Evolutionary conservation across 2,797 vertebrate genomes (phyloP).

Genomic region (Acanthurus leucopareius): DNA sequence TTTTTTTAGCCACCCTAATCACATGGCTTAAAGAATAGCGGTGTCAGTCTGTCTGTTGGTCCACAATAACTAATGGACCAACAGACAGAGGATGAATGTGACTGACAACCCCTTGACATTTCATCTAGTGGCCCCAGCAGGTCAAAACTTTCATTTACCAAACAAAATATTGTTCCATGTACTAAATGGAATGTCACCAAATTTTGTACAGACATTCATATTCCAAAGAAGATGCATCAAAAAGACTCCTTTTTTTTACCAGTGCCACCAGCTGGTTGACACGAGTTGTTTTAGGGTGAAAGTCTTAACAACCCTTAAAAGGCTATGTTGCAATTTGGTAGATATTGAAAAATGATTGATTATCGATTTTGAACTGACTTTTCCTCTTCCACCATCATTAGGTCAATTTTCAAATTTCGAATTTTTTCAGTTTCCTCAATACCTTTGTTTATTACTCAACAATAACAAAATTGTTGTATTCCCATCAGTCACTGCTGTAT

Average conservation of each 20-base stretch:
- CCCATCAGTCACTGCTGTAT: background rate
- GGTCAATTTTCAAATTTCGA: background rate
- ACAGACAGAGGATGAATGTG: background rate
- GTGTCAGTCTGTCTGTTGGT: too few species aligned
- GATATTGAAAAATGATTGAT: background rate
- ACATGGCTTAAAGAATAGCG: too few species aligned
- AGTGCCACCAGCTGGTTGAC: background rate
- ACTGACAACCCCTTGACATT: background rate
- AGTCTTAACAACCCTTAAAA: too few species aligned
- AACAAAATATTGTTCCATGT: background rate
- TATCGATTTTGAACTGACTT: background rate
- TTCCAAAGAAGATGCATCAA: background rate
- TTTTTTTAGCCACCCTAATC: too few species aligned
- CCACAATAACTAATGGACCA: too few species aligned
- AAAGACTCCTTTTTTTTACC: background rate
- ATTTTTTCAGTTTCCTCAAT: background rate
- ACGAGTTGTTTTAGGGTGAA: background rate
- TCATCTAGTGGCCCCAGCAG: too few species aligned
- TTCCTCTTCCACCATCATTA: background rate
- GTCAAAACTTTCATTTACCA: background rate
- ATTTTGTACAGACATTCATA: background rate
- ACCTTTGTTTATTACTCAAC: background rate
- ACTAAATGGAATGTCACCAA: background rate
- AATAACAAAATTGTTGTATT: background rate
- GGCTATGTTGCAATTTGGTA: too few species aligned